Conservation (phyloP, 2,888 invertebrate species). For the Calliscelio sp. region DNA sequence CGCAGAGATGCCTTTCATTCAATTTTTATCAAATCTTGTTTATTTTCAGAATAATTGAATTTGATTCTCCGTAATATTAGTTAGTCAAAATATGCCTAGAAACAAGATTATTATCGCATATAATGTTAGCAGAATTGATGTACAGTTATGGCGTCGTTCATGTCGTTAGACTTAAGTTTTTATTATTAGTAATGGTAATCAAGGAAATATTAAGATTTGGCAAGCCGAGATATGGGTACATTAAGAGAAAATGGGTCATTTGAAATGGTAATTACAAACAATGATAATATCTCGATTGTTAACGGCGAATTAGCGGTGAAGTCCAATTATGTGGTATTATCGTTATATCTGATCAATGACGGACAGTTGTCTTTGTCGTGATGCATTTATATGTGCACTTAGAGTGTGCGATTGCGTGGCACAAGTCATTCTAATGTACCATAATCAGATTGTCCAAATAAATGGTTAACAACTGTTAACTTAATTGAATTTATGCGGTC, state of each 20-base stretch:
- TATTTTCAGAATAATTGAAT: no score
- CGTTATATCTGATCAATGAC: slow-evolving; percentile 82
- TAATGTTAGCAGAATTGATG: not conserved
- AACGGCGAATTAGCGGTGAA: slow-evolving; percentile 82
- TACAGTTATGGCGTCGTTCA: not conserved
- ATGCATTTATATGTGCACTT: slow-evolving; percentile 60
- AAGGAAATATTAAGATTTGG: slow-evolving; percentile 63
- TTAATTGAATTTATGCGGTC: slow-evolving; percentile 59
- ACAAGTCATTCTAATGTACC: slow-evolving; percentile 45
- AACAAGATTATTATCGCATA: not conserved
- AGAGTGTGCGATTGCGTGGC: slow-evolving; percentile 19
- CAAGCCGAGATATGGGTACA: slow-evolving; percentile 72
- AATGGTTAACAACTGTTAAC: slow-evolving; percentile 54
- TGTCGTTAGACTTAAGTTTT: slow-evolving; percentile 15
- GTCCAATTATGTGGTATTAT: slow-evolving; percentile 83
- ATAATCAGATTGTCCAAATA: slow-evolving; percentile 46
- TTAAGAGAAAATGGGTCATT: slow-evolving; percentile 81
- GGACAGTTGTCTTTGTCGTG: slow-evolving; percentile 78
- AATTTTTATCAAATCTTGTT: no score
- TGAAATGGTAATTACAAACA: slow-evolving; percentile 81
- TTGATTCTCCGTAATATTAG: no score
- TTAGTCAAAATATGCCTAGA: not conserved
- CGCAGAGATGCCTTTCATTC: no score
- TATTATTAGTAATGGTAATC: slow-evolving; percentile 41
- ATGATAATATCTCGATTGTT: slow-evolving; percentile 82